These are phyloP conservation scores for Virgularia gustaviana DNA, from an alignment of 92 coral and sea anemone species.

Conservation along the genomic window DNA sequence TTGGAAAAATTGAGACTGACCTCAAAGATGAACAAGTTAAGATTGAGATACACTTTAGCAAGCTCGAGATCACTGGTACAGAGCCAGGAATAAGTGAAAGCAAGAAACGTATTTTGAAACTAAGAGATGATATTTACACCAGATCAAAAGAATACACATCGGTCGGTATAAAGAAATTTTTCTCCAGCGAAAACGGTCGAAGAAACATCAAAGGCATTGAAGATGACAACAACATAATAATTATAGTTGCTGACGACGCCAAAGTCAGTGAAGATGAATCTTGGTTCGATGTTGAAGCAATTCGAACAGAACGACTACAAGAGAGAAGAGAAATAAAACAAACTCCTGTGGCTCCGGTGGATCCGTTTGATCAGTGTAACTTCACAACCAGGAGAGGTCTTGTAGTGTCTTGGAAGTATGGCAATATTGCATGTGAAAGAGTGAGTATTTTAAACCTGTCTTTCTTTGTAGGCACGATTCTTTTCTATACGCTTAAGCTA, in stretches of 20 bases:
- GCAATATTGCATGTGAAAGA: slow-evolving; percentile 57
- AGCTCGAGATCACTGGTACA: background rate
- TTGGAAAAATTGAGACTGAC: background rate
- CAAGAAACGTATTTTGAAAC: background rate
- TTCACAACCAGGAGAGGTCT: slow-evolving; percentile 47
- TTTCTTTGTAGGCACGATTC: no score
- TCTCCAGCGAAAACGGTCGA: slow-evolving; percentile 54
- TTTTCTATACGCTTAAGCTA: no score
- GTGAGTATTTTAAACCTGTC: slow-evolving; percentile 53
- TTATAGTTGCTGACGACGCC: background rate
- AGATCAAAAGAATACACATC: slow-evolving; percentile 37
- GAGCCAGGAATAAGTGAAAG: background rate
- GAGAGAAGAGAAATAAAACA: background rate
- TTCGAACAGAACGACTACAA: background rate
- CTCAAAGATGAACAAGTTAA: background rate
- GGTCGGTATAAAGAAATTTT: slow-evolving; percentile 59
- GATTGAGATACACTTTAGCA: background rate
- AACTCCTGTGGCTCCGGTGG: background rate
- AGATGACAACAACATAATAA: slow-evolving; percentile 11
- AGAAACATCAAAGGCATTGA: slow-evolving; percentile 55
- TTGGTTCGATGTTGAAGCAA: background rate
- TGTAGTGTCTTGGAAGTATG: slow-evolving; percentile 68
- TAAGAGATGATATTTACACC: slow-evolving; percentile 22
- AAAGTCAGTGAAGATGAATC: background rate
- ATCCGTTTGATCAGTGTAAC: background rate